Percentiles rank a stretch among this genome's conserved stretches.
phyloP scores from a whole-genome alignment of 1,140 invertebrate genomes.

The Cyclargus thomasi region DNA sequence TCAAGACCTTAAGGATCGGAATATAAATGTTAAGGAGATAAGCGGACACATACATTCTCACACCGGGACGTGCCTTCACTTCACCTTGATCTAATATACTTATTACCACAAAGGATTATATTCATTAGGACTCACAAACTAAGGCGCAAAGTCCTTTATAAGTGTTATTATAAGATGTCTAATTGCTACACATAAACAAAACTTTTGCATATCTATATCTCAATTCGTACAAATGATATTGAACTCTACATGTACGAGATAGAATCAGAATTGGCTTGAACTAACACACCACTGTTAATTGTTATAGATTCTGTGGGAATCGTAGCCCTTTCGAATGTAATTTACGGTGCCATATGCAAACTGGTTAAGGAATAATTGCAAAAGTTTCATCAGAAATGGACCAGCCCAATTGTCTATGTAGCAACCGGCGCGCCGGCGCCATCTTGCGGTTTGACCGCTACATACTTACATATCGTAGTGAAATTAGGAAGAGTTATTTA shows the following conservation, averaged over 20 bases:
- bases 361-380: slow-evolving; percentile 20
- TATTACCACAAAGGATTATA: not conserved
- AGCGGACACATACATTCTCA: slow-evolving; percentile 1
- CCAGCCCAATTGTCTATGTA: slow-evolving; percentile 9
- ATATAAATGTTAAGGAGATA: not conserved
- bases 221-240: not conserved
- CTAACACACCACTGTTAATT: not conserved
- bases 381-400: slow-evolving; percentile 19
- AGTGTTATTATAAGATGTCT: not conserved
- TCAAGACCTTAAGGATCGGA: not conserved
- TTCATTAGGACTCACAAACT: not conserved
- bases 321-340: slow-evolving; percentile 51
- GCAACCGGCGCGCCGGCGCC: not conserved
- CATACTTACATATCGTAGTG: not conserved
- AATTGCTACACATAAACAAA: slow-evolving; percentile 5
- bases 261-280: not conserved
- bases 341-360: slow-evolving; percentile 37
- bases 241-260: not conserved
- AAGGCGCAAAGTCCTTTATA: not conserved
- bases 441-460: not conserved
- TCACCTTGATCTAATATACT: not conserved
- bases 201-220: slow-evolving; percentile 4
- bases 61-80: not conserved
- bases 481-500: not conserved
- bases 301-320: slow-evolving; percentile 43